phyloP scores from a whole-genome alignment of 2,888 invertebrate species.

The Microplitis manilae region DNA sequence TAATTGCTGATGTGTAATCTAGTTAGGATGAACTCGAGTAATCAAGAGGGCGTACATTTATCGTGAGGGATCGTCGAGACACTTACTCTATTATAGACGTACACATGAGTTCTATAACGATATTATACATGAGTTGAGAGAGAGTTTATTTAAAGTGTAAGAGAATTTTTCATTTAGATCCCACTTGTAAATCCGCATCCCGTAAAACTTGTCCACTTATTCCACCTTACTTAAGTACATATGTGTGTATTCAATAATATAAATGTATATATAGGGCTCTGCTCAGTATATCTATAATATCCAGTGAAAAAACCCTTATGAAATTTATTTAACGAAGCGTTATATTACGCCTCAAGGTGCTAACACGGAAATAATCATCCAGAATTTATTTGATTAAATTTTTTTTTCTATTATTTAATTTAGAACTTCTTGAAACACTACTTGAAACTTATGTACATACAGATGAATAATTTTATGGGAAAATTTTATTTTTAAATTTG shows the following conservation, averaged over 20 bases:
- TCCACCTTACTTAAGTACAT: not conserved
- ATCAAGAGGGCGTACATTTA: conserved; percentile 65
- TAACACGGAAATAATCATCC: conserved; percentile 59
- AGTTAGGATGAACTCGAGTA: conserved; percentile 64
- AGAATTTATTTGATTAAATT: conserved; percentile 11
- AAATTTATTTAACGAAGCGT: conserved; percentile 38
- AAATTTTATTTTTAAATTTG: not conserved
- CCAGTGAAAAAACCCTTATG: not conserved
- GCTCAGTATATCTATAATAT: too few relatives aligned
- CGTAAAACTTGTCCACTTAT: conserved; percentile 8
- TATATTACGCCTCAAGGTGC: conserved; percentile 50
- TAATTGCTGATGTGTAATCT: conserved; percentile 61
- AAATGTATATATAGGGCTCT: not conserved
- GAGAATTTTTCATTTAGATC: conserved; percentile 22
- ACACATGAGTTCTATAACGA: not conserved
- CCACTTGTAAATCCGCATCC: conserved; percentile 23
- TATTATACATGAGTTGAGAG: conserved; percentile 44
- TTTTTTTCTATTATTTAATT: conserved; percentile 12
- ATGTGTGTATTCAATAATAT: not conserved
- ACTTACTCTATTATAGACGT: conserved; percentile 9
- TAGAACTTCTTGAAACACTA: not conserved
- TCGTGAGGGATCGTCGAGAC: conserved; percentile 44
- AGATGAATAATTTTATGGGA: not conserved
- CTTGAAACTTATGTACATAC: not conserved
- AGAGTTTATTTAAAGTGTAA: conserved; percentile 17